Percentiles rank a stretch among this genome's conserved stretches.
Evolutionary conservation across 2,113 vertebrate species (phyloP).

Genomic region (Glaucidium brasilianum): DNA sequence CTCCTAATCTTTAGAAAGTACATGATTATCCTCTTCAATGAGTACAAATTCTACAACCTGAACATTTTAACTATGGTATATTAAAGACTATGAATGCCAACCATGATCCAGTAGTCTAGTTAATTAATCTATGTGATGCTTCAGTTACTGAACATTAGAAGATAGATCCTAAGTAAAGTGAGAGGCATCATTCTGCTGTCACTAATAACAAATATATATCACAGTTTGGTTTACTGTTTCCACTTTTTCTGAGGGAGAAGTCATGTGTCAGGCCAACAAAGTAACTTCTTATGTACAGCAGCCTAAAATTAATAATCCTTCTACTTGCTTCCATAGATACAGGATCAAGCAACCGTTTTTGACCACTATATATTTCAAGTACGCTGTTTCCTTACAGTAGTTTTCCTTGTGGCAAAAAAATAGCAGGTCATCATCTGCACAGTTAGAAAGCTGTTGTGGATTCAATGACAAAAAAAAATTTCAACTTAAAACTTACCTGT

Average conservation of each 20-base stretch:
- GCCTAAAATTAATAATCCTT: background rate
- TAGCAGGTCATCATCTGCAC: background rate
- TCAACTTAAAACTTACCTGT: conserved; percentile 82
- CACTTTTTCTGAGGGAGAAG: background rate
- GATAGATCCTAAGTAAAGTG: background rate
- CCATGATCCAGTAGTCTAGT: background rate
- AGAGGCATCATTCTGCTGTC: background rate
- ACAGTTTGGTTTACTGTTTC: background rate
- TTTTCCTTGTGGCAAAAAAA: background rate
- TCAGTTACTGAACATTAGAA: background rate
- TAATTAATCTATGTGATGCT: background rate
- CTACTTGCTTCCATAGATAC: background rate
- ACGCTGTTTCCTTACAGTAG: background rate
- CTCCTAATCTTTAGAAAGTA: background rate
- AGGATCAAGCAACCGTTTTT: background rate
- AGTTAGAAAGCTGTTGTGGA: background rate
- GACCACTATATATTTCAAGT: background rate
- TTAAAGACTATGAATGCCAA: background rate
- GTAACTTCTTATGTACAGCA: background rate
- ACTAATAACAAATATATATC: background rate
- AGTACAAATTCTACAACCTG: background rate
- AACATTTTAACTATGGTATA: background rate
- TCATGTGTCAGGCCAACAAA: background rate
- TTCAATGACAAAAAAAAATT: background rate
- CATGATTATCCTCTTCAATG: background rate